phyloP scores from a whole-genome alignment of 2,113 vertebrate genomes.

The Perca schrenkii region DNA sequence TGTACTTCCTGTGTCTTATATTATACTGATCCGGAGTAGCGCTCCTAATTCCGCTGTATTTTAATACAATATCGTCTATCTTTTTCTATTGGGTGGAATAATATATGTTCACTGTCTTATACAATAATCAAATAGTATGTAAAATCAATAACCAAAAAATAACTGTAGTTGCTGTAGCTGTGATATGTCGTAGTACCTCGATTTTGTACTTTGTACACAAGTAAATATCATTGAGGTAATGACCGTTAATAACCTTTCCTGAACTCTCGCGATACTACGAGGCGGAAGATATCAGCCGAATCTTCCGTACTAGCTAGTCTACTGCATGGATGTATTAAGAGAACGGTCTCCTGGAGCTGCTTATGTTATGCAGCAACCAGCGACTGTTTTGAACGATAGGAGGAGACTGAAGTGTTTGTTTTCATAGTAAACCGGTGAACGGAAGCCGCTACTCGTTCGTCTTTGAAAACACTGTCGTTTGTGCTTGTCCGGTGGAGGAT shows the following conservation, averaged over 20 bases:
- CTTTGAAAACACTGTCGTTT: not conserved
- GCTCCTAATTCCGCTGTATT: too few relatives aligned
- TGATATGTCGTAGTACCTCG: not conserved
- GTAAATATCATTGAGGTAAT: not conserved
- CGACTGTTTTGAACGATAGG: constrained; percentile 54
- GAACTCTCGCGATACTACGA: constrained; percentile 83
- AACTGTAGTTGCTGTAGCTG: not conserved
- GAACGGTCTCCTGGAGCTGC: constrained; percentile 35
- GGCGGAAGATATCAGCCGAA: constrained; percentile 77
- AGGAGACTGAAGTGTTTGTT: constrained; percentile 48
- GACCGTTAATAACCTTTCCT: constrained; percentile 48
- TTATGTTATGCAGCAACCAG: constrained; percentile 56
- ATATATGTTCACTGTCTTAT: too few relatives aligned
- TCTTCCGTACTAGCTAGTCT: constrained; percentile 64
- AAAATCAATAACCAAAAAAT: not conserved
- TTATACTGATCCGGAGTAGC: too few relatives aligned
- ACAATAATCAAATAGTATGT: not conserved
- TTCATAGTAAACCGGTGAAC: constrained; percentile 15
- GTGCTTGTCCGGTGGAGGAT: constrained; percentile 28
- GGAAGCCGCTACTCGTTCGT: not conserved
- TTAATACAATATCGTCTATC: too few relatives aligned
- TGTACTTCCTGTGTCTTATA: too few relatives aligned
- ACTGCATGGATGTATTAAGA: not conserved
- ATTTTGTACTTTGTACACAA: too few relatives aligned
- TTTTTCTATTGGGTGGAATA: not conserved